Percentiles rank a stretch among this genome's conserved stretches.
phyloP scores from a whole-genome alignment of 1,140 invertebrate species.

The Frieseomelitta varia region DNA sequence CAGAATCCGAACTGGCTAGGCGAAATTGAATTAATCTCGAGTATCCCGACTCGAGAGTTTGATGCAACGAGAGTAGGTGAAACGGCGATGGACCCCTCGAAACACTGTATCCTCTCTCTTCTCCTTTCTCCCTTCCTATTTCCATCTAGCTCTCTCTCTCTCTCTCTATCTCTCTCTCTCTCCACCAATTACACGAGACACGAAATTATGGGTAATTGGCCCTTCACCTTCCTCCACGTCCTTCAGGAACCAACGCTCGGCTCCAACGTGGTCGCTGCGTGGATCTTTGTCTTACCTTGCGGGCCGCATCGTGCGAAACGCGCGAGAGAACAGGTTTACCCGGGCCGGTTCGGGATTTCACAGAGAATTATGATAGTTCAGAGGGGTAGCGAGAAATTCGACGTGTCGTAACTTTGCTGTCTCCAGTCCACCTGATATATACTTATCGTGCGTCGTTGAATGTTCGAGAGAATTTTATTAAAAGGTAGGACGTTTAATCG shows the following conservation, averaged over 20 bases:
- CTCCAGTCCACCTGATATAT: too few species aligned
- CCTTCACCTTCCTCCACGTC: slow-evolving; percentile 52
- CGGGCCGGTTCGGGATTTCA: slow-evolving; percentile 1
- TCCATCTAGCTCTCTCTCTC: slow-evolving; percentile 32
- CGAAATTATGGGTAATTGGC: slow-evolving; percentile 64
- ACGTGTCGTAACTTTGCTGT: neutral
- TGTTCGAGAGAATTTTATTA: neutral
- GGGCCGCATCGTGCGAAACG: slow-evolving; percentile 30
- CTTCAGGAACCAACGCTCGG: slow-evolving; percentile 41
- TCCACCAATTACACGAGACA: slow-evolving; percentile 61
- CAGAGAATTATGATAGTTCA: neutral
- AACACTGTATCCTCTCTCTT: slow-evolving; percentile 21
- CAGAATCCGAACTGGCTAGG: slow-evolving; percentile 30
- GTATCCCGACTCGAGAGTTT: slow-evolving; percentile 19
- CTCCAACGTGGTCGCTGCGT: slow-evolving; percentile 26
- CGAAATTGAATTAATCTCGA: slow-evolving; percentile 60
- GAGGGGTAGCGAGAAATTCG: neutral
- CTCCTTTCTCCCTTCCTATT: neutral
- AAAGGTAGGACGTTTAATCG: neutral
- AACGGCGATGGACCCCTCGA: slow-evolving; percentile 29
- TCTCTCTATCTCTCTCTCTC: slow-evolving; percentile 23
- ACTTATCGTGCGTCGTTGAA: neutral
- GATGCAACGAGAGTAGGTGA: slow-evolving; percentile 30
- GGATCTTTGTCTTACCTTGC: slow-evolving; percentile 42
- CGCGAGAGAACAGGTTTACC: slow-evolving; percentile 44